Evolutionary conservation across 1,140 invertebrate genomes (phyloP).

Genomic region (Monochamus saltuarius): DNA sequence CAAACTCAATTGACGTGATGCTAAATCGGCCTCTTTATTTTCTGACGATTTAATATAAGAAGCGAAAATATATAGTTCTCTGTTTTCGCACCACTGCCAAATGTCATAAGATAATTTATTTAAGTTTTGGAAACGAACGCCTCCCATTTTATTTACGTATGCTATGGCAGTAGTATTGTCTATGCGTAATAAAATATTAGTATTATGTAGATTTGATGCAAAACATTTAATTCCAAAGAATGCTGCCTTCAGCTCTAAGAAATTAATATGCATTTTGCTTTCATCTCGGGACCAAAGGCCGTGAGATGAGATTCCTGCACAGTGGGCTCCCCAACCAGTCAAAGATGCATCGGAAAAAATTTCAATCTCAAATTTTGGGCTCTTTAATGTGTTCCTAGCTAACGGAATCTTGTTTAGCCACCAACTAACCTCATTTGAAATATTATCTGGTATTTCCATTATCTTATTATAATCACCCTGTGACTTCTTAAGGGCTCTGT

Average conservation of each 20-base stretch:
- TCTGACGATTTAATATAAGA: too few relatives aligned
- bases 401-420: slow-evolving; percentile 10
- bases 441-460: slow-evolving; percentile 1
- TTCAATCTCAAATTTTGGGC: background rate
- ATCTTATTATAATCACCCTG: slow-evolving; percentile 6
- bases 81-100: slow-evolving; percentile 35
- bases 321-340: slow-evolving; percentile 17
- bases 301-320: slow-evolving; percentile 4
- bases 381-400: background rate
- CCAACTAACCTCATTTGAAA: slow-evolving; percentile 17
- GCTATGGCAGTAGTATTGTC: slow-evolving; percentile 42
- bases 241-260: slow-evolving; percentile 18
- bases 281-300: slow-evolving; percentile 9
- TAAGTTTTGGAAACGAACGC: slow-evolving; percentile 29
- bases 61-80: too few relatives aligned
- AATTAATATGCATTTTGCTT: slow-evolving; percentile 17
- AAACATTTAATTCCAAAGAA: slow-evolving; percentile 23
- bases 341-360: background rate
- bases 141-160: slow-evolving; percentile 40
- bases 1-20: slow-evolving; percentile 26
- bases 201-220: slow-evolving; percentile 15
- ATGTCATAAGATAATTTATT: slow-evolving; percentile 25
- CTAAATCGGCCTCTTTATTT: slow-evolving; percentile 31
- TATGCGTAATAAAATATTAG: slow-evolving; percentile 32
- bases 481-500: slow-evolving; percentile 4